Conservation (phyloP, 2,797 vertebrate genomes). For the Ceryle rudis region DNA sequence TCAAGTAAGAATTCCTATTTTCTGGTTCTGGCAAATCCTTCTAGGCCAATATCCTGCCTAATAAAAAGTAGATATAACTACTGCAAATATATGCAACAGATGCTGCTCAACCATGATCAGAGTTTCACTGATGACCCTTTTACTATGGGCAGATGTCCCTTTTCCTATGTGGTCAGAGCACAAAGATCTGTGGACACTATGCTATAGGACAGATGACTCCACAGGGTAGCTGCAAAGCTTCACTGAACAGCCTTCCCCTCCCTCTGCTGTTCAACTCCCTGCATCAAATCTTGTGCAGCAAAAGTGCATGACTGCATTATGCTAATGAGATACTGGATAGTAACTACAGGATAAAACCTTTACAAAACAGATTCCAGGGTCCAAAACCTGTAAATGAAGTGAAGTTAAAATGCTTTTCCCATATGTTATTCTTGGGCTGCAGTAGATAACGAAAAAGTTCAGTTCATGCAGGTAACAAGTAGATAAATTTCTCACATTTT, state of each 20-base stretch:
- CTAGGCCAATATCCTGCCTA: background rate
- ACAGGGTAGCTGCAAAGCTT: background rate
- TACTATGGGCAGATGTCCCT: background rate
- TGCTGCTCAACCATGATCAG: background rate
- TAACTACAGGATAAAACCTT: background rate
- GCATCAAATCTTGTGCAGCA: background rate
- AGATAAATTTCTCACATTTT: background rate
- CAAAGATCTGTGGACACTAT: background rate
- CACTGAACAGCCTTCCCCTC: background rate
- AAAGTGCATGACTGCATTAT: background rate
- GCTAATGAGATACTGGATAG: background rate
- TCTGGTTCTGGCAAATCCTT: background rate
- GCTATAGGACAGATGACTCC: background rate
- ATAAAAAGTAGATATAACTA: background rate
- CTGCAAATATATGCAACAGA: background rate
- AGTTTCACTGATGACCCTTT: background rate
- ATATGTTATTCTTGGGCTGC: background rate
- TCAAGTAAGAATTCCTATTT: background rate
- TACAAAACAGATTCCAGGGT: background rate
- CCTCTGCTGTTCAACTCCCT: background rate
- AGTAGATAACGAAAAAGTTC: background rate
- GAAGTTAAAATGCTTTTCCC: background rate
- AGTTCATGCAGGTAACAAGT: background rate
- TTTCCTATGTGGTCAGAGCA: background rate
- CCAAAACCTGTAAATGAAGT: background rate